Base-by-base conservation (phyloP, 1,140 invertebrate genomes). In the Armadillidium nasatum region DNA sequence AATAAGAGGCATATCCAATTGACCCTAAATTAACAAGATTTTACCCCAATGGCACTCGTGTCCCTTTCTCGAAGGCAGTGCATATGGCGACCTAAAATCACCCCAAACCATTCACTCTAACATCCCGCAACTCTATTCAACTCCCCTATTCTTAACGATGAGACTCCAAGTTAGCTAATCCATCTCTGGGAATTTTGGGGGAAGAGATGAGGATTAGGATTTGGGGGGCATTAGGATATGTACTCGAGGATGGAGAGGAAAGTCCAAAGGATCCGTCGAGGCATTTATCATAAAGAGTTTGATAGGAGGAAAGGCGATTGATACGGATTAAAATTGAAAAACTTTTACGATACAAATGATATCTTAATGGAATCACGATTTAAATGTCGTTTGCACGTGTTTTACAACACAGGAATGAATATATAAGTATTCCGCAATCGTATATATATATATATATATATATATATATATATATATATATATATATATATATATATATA, bases 391-490 rank as follows among this genome's bases (percentile, higher is more conserved):
- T 60, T 60, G 50, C 50, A 60, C 50, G 19, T 60, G 50, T 60
- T 60, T 60, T 60, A 60, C 11, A 60, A 60, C 19, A 19, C 11
- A 60, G 50, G 11, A 13, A 60, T 19, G 33, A 6, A 33, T 6
- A 33, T 6, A 33, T 6, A 33, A 33, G 33, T 33, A 33, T 33
- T 33, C 33, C 33, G 19, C 50, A 60, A 19, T 70, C n/a, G 4
- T 70, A 13, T 70, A 33, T 70, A 33, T 70, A 33, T 70, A 33
- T 70, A 33, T 70, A 33, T 70, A 70, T 33, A 70, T 70, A 33
- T 70, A 33, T 70, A 70, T 70, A 4, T 4, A 2, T 70, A 21
- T 70, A 21, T 70, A 70, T 70, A 33, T 70, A 70, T 70, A 70
- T 70, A 70, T 70, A 33, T 33, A 70, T 22, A 33, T n/a, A 33